phyloP scores from a whole-genome alignment of 2,888 invertebrate species.

The Acleris emargana region DNA sequence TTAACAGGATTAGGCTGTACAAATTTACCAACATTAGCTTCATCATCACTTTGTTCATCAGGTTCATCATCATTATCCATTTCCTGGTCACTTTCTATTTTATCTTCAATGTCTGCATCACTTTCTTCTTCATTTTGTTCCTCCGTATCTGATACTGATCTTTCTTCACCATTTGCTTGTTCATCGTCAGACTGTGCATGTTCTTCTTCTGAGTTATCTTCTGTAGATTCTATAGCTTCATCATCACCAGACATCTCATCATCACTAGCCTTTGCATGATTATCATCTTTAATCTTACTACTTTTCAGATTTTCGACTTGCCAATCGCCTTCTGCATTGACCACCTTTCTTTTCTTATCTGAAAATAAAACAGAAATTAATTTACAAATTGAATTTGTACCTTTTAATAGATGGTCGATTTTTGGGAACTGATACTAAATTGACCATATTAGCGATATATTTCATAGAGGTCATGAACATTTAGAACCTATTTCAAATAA shows the following conservation, averaged over 20 bases:
- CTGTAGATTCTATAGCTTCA: slow-evolving; percentile 34
- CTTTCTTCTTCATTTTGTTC: slow-evolving; percentile 12
- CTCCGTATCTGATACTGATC: slow-evolving; percentile 33
- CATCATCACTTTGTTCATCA: slow-evolving; percentile 4
- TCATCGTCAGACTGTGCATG: slow-evolving; percentile 33
- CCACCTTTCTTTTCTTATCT: slow-evolving; percentile 45
- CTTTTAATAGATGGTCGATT: background rate
- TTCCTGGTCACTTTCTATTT: slow-evolving; percentile 34
- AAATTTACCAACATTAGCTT: background rate
- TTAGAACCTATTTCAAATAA: no score
- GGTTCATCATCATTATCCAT: slow-evolving; percentile 21
- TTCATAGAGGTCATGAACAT: no score
- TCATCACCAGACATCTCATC: slow-evolving; percentile 38
- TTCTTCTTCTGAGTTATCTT: slow-evolving; percentile 32
- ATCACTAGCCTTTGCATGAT: slow-evolving; percentile 38
- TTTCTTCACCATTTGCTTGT: slow-evolving; percentile 31
- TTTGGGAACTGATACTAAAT: no score
- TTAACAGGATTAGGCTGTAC: slow-evolving; percentile 24
- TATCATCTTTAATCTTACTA: slow-evolving; percentile 38
- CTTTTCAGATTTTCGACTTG: slow-evolving; percentile 56
- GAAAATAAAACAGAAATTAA: background rate
- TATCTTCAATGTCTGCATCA: slow-evolving; percentile 31
- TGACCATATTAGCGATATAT: no score
- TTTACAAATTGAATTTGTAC: no score
- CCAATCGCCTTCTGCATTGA: slow-evolving; percentile 63